A percentile compares a stretch with the other conserved stretches of the same genome.
phyloP scores from a whole-genome alignment of 2,113 vertebrate genomes.

The Ifrita kowaldi region DNA sequence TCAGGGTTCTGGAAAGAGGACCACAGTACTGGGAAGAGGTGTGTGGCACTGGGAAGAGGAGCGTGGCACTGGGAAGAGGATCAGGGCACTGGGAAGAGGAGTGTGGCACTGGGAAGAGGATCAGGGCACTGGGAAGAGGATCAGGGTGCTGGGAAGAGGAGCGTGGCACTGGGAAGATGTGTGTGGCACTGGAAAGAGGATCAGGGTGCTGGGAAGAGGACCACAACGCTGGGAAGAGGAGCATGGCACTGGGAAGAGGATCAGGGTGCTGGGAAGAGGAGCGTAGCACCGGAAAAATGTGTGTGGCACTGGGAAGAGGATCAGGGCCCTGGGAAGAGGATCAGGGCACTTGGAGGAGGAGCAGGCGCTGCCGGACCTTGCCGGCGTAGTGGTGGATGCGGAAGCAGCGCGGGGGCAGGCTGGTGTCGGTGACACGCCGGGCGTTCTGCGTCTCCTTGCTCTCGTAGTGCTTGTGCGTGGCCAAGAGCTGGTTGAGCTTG shows the following conservation, averaged over 20 bases:
- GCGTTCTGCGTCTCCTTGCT: conserved; percentile 75
- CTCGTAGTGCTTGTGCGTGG: conserved; percentile 69
- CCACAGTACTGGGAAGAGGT: fast-evolving
- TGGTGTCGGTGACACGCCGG: conserved; percentile 54
- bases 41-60: fast-evolving
- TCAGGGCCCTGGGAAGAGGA: fast-evolving
- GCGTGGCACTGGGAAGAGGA: too few species aligned
- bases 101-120: fast-evolving
- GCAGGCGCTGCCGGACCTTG: conserved; percentile 44
- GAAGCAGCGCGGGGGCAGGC: conserved; percentile 65
- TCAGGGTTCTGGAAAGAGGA: fast-evolving
- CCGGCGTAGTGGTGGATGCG: conserved; percentile 80
- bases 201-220: fast-evolving
- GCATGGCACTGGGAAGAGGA: fast-evolving
- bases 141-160: fast-evolving
- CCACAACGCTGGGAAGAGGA: fast-evolving
- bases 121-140: fast-evolving
- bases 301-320: fast-evolving
- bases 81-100: fast-evolving
- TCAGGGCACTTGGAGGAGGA: fast-evolving
- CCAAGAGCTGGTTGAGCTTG: conserved; percentile 72
- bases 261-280: fast-evolving
- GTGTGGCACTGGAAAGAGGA: fast-evolving
- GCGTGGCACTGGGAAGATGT: fast-evolving
- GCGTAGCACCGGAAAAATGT: too few species aligned